Base-by-base conservation (phyloP, 1,140 invertebrate genomes). In the Heliconius hewitsoni region DNA sequence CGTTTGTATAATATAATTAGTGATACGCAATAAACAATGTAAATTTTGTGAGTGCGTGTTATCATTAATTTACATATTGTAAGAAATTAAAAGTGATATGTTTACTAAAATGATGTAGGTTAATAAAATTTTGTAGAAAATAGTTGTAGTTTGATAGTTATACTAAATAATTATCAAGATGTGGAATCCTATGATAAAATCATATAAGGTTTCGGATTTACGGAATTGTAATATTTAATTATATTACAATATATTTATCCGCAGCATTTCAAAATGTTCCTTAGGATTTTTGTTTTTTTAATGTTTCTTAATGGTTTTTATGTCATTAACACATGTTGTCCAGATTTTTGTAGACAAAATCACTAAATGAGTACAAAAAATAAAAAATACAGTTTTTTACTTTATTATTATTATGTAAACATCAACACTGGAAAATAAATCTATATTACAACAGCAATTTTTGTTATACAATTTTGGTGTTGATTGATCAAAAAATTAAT, bases 71-170 rank as follows among this genome's bases (percentile, higher is more conserved):
- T 57, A 27, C 60, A 66, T 30, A 66, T 66, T 27, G n/a, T 66
- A 66, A 66, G 60, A 66, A 66, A 66, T 66, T 27, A 66, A 66
- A 66, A 66, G 60, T 66, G 60, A 66, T n/a, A 66, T 27, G 60
- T 66, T 66, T 66, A 66, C 60, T 66, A 66, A 66, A 27, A 27
- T 3, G 60, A 66, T 60, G 19, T 55, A 55, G 52, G 52, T 8
- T 57, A 57, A n/a, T 57, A 66, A 66, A 66, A 27, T 66, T 60
- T 66, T 66, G 60, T 66, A 66, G 60, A 66, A 66, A 66, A 30
- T 27, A 66, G 60, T 13, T 66, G 60, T 66, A 66, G 60, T 30
- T 66, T 66, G 60, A 66, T 66, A 66, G 60, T 66, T 66, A 13
- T 66, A 23, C 55, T 57, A 27, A 66, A 27, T 30, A 66, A 27